Percentiles rank a stretch among this genome's conserved stretches.
Conservation (phyloP, 2,888 invertebrate genomes). For the Ophioninae sp. region DNA sequence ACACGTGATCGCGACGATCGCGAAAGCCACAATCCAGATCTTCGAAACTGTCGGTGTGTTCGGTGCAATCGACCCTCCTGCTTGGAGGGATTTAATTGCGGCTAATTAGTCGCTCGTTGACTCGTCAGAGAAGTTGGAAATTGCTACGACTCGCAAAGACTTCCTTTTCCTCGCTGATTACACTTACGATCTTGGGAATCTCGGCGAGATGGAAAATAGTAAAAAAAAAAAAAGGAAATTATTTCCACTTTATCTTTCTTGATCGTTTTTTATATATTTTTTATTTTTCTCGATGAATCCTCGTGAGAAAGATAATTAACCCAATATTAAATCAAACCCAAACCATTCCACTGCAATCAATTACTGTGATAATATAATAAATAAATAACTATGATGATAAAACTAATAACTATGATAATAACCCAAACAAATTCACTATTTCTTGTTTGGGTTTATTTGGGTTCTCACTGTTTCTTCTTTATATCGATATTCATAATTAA, state of each 20-base stretch:
- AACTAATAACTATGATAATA: too few species aligned
- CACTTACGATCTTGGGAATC: conserved; percentile 44
- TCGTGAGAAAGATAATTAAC: too few species aligned
- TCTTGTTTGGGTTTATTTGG: too few species aligned
- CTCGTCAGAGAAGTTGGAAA: conserved; percentile 65
- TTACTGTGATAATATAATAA: too few species aligned
- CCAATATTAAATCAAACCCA: too few species aligned
- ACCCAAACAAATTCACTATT: too few species aligned
- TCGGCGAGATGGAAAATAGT: conserved; percentile 28
- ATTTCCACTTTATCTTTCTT: not conserved
- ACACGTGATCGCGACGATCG: conserved; percentile 52
- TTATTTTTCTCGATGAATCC: too few species aligned
- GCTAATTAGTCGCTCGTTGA: conserved; percentile 72
- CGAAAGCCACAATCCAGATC: conserved; percentile 52
- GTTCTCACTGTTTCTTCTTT: too few species aligned
- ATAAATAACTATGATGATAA: too few species aligned
- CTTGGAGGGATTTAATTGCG: conserved; percentile 74
- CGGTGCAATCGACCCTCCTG: conserved; percentile 54
- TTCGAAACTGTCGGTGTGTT: conserved; percentile 51
- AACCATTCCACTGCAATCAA: too few species aligned
- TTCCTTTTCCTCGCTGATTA: conserved; percentile 63
- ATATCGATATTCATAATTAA: too few species aligned
- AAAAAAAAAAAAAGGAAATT: conserved; percentile 3
- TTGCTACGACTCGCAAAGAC: conserved; percentile 45
- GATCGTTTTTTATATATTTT: not conserved